Conservation (phyloP, 2,888 invertebrate species). For the Caenorhabditis japonica region DNA sequence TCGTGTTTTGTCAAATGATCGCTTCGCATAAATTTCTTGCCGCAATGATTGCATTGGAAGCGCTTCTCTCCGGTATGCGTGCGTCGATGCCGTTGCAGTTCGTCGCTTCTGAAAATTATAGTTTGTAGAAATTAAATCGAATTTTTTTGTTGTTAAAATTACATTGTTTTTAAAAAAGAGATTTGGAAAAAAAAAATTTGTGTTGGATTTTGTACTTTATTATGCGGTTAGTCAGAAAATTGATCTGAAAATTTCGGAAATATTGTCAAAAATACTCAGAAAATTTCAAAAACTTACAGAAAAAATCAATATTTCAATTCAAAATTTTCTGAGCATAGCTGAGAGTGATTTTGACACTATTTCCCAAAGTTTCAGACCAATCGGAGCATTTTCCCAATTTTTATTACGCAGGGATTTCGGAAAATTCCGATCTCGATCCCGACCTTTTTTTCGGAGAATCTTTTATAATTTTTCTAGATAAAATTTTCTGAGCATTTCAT, state of each 20-base stretch:
- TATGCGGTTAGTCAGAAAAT: not conserved
- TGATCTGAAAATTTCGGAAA: too few relatives aligned
- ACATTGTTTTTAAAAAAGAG: not conserved
- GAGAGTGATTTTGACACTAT: too few relatives aligned
- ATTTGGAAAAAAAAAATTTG: not conserved
- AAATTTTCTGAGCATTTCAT: too few relatives aligned
- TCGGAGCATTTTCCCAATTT: not conserved
- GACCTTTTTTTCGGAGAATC: too few relatives aligned
- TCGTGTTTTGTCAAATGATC: constrained; percentile 76
- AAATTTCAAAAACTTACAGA: not conserved
- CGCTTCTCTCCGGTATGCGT: constrained; percentile 77
- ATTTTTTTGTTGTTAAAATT: too few relatives aligned
- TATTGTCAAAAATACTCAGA: not conserved
- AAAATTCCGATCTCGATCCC: too few relatives aligned
- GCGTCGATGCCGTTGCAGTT: constrained; percentile 74
- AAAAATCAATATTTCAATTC: not conserved
- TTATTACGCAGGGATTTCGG: not conserved
- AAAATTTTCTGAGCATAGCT: too few relatives aligned
- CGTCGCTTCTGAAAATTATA: constrained; percentile 73
- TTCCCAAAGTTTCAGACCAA: too few relatives aligned
- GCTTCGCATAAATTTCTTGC: constrained; percentile 76
- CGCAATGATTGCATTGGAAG: constrained; percentile 69
- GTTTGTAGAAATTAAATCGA: too few relatives aligned
- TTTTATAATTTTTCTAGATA: too few relatives aligned
- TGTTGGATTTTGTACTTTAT: not conserved